Evolutionary conservation across 2,113 vertebrate species (phyloP), one percentile per base, ranked within the genome.

Genomic region (Lepus americanus): DNA sequence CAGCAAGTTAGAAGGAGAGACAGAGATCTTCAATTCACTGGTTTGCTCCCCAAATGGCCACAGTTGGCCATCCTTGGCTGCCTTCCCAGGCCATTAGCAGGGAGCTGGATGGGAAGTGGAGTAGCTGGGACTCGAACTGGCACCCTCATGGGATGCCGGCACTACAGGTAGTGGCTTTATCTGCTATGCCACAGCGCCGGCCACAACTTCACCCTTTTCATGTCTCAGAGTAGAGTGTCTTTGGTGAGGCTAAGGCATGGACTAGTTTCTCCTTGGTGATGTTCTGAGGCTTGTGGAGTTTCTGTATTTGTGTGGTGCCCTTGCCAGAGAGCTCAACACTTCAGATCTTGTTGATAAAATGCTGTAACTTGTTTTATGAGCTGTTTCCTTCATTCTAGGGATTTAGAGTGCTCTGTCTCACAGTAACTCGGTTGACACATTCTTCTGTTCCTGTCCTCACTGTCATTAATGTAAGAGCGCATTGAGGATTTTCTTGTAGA

Each of bases 291-390:
- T 0, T 36, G 51, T 82, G 6, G 55, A 3, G 31, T 74, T 90
- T 86, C 44, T 67, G 9, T 49, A 4, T 16, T 19, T 89, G 61
- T 0, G 0, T 61, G 22, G 19, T 78, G 19, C 23, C 16, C 89
- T 82, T 10, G 64, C 36, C 63, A 66, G 79, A 76, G 64, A 93
- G 53, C 10, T 72, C 6, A 67, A 33, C 22, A 19, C 53, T n/a
- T 53, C 31, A 22, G 25, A 7, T 25, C 88, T 78, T 84, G 64
- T 80, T 64, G 78, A 61, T 63, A 72, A 53, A 74, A 70, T 89
- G 72, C 44, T 83, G 82, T 39, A 29, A 55, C 3, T 87, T 89
- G 31, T 70, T 88, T 89, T 74, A 23, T 22, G 87, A 95, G 69
- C n/a, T 11, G 7, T 63, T 93, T 29, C 31, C 10, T 59, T 51